Evolutionary conservation across 2,888 invertebrate genomes (phyloP), one percentile per base, ranked within the genome.

Genomic region (Rosalia funebris): DNA sequence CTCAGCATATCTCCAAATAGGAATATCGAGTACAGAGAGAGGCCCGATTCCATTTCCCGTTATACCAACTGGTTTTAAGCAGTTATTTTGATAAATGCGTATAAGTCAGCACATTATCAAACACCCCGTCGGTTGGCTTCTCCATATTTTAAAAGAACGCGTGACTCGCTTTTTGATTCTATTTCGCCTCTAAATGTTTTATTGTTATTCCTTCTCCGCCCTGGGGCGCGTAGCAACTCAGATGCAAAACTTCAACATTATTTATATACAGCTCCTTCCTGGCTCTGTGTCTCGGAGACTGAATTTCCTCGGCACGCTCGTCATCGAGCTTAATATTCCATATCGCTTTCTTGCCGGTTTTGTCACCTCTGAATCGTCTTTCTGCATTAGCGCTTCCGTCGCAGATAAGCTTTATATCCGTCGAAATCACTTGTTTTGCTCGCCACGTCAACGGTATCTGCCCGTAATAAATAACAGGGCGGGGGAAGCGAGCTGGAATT

Each of bases 31-130:
- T 59, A 60, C 64, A 53, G 42, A n/a, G 19, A 53, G 45, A 11
- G 17, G 16, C 44, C 52, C 39, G 14, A 57, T 66, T 46, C 17
- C 39, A 39, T 57, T 61, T 20, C 48, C 45, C 46, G 61, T 57
- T 48, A 64, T 57, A 62, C 45, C 63, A 66, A 68, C 56, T 62
- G 64, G 65, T 62, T 66, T 68, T 66, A 61, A 68, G 57, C 58
- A 65, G 62, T 63, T 68, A 68, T 75, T 75, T 73, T 74, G 75
- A 75, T 75, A 71, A 76, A 76, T 73, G 74, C 68, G 69, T 69
- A 70, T 65, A 75, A 76, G 72, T 75, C 74, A 70, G 74, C 76
- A 77, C 76, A 75, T 76, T 76, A 76, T 75, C 74, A 76, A 76
- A 76, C 75, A 75, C 73, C 76, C 74, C 71, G 68, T 72, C 63